These are phyloP conservation scores for Lasioglossum leucozonium DNA, from an alignment of 2,888 invertebrate species.

Conservation along the genomic window DNA sequence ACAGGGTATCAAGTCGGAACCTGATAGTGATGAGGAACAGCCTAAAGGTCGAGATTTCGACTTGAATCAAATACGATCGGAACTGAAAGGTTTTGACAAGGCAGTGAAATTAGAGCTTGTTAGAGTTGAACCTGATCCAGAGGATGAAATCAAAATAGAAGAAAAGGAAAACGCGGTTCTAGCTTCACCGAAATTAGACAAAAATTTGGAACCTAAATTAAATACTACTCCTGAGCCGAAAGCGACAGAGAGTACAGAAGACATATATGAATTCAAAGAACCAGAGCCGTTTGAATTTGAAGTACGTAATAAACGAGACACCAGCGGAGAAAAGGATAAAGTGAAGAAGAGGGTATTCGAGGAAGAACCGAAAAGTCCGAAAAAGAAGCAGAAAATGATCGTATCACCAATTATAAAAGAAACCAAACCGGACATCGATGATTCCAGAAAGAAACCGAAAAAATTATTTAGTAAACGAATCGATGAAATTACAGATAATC, in stretches of 20 bases:
- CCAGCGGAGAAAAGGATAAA: conserved; percentile 79
- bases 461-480: conserved; percentile 74
- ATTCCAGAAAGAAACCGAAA: conserved; percentile 74
- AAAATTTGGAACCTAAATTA: conserved; percentile 61
- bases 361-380: conserved; percentile 81
- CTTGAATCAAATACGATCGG: conserved; percentile 93
- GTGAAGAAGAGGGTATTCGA: conserved; percentile 81
- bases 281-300: conserved; percentile 95
- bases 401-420: conserved; percentile 66
- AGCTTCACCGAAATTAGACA: conserved; percentile 79
- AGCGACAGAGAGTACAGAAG: conserved; percentile 83
- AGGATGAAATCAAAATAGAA: conserved; percentile 82
- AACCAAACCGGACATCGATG: conserved; percentile 52
- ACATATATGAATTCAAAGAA: conserved; percentile 95
- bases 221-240: conserved; percentile 61
- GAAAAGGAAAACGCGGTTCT: conserved; percentile 66
- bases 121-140: conserved; percentile 84
- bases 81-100: conserved; percentile 92
- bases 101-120: conserved; percentile 86
- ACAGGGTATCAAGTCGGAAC: conserved; percentile 83
- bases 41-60: conserved; percentile 92
- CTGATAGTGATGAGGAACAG: conserved; percentile 85
- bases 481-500: conserved; percentile 69
- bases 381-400: conserved; percentile 80
- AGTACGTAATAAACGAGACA: conserved; percentile 86